Evolutionary conservation across 2,797 vertebrate genomes (phyloP), one percentile per base, ranked within the genome.

Genomic region (Xenopus petersii): DNA sequence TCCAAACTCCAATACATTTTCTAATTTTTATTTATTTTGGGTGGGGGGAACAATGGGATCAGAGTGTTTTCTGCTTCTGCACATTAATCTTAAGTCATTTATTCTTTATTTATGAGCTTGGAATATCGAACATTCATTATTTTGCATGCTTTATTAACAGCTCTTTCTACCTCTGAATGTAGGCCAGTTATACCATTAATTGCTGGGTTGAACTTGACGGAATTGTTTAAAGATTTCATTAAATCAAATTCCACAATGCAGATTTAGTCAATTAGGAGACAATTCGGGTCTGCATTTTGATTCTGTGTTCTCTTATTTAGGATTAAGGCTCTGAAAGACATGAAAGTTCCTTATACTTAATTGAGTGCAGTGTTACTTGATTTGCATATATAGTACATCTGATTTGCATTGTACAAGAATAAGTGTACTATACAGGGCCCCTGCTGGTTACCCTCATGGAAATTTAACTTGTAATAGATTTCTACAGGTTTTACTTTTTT

Each of bases 331-430:
- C 49, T 74, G 71, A 68, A 79, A 74, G 71, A 79, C 55, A 61
- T 79, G 71, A 74, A 70, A 79, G 67, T 79, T 61, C 66, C 61
- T 71, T 79, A 79, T 74, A 74, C 62, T 79, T 79, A 79, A 79
- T 79, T 79, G 77, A 79, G 77, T 70, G 71, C 47, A 65, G 71
- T 79, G 66, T 70, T 79, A 61, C 77, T 66, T 70, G 61, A 79
- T 79, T 79, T 79, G 77, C 77, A 79, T 79, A 79, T 74, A 79
- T 79, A 79, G 71, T 79, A 74, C 77, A 79, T 79, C 71, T 79
- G 71, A 79, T 79, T 79, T 79, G 71, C 77, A 79, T 79, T 79
- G 77, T 70, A 66, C 60, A 79, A 79, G 72, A 58, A 60, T 70
- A 73, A 73, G 16, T 63, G 51, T 51, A 59, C 61, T 68, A 78